Conservation (phyloP, 2,113 vertebrate species). For the Oceanodroma tethys region DNA sequence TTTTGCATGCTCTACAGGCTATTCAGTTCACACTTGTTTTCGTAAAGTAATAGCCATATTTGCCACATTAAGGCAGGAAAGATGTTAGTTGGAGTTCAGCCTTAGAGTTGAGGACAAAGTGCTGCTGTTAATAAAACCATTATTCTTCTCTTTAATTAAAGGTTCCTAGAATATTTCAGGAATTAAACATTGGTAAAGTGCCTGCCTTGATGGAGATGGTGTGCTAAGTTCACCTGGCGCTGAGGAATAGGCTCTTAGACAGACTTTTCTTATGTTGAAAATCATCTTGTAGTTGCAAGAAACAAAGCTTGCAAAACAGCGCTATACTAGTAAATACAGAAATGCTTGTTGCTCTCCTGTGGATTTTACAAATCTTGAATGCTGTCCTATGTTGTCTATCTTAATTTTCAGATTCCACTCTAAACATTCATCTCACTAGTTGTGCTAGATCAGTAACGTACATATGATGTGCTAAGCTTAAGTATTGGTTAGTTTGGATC, state of each 20-base stretch:
- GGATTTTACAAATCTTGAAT: background rate
- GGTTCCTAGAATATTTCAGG: background rate
- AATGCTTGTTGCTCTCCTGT: background rate
- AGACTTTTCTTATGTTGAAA: background rate
- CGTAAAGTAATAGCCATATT: background rate
- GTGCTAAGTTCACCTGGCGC: background rate
- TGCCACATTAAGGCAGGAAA: background rate
- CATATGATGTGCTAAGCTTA: rapidly evolving
- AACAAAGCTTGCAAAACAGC: background rate
- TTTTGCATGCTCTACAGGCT: background rate
- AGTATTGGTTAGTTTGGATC: background rate
- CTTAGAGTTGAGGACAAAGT: background rate
- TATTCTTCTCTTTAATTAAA: background rate
- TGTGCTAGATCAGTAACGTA: background rate
- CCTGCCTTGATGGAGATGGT: background rate
- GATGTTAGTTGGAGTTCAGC: background rate
- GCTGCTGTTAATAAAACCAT: background rate
- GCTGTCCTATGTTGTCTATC: background rate
- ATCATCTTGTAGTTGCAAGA: background rate
- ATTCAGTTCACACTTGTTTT: background rate
- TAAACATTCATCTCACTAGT: background rate
- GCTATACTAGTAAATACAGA: background rate
- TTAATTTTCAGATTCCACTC: background rate
- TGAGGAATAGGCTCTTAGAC: background rate
- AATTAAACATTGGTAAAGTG: background rate